phyloP scores from a whole-genome alignment of 2,888 invertebrate species.

The Apeira syringaria region DNA sequence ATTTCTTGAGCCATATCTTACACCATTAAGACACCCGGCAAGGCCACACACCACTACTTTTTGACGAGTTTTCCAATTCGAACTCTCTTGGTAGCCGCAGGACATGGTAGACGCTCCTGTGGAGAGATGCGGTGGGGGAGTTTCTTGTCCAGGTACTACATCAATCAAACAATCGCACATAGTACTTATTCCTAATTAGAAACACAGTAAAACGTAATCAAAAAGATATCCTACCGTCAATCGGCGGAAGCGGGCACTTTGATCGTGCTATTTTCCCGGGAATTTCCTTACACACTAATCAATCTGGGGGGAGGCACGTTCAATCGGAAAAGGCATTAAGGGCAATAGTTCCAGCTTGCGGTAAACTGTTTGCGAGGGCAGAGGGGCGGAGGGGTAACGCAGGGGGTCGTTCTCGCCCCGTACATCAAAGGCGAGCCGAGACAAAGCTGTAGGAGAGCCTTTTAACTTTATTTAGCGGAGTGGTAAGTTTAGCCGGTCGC shows the following conservation, averaged over 20 bases:
- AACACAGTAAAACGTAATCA: constrained; percentile 18
- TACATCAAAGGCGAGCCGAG: constrained; percentile 81
- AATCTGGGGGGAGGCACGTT: constrained; percentile 60
- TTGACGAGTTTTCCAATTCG: too few relatives aligned
- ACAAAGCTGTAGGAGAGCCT: constrained; percentile 82
- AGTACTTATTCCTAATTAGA: background rate
- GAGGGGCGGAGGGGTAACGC: constrained; percentile 40
- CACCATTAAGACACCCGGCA: too few relatives aligned
- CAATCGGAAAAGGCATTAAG: constrained; percentile 78
- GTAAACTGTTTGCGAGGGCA: constrained; percentile 70
- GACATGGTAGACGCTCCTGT: too few relatives aligned
- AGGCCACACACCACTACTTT: too few relatives aligned
- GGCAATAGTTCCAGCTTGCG: constrained; percentile 80
- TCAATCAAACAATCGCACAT: constrained; percentile 6
- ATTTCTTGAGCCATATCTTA: too few relatives aligned
- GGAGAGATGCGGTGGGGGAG: too few relatives aligned
- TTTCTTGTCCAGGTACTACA: too few relatives aligned
- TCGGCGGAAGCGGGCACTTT: constrained; percentile 52
- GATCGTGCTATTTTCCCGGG: constrained; percentile 66
- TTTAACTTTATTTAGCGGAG: constrained; percentile 84
- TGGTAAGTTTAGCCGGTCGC: constrained; percentile 84
- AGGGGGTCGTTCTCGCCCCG: constrained; percentile 54
- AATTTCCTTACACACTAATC: constrained; percentile 76
- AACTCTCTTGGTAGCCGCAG: too few relatives aligned
- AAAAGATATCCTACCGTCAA: constrained; percentile 31